Base-by-base conservation (phyloP, 2,888 invertebrate species). In the Chymomyza procnemis region DNA sequence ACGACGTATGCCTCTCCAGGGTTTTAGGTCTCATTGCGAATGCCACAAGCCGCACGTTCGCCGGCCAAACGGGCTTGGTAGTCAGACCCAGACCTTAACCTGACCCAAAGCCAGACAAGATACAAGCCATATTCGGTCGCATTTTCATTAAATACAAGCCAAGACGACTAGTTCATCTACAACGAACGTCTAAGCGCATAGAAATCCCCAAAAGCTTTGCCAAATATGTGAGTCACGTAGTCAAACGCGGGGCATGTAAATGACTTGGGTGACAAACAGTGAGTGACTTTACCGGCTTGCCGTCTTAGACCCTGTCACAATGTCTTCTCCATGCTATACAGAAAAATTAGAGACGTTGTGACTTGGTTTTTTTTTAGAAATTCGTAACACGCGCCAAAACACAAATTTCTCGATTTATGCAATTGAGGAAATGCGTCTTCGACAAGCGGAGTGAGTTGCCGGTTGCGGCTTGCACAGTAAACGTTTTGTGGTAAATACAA, bases 331-430 rank as follows among this genome's bases (percentile, higher is more conserved):
- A 70, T 18, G 52, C 48, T 48, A 16, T 66, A 71, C 64, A 19
- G 60, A 50, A 56, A 66, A 67, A 72, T 74, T 73, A 69, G 70
- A 67, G 68, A 72, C 66, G 64, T 41, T 60, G 62, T 58, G 50
- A 62, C 66, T 70, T 64, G 69, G 61, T 67, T 66, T 75, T 81
- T 85, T 26, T 75, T 81, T 85, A 6, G 73, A 58, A 68, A 83
- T 83, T 81, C 82, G 78, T 85, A 71, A 79, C 82, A 83, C 82
- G 82, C 82, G 85, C 87, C 85, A 78, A 76, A 76, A 73, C 76
- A 86, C 76, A 87, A 87, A 81, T 86, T 83, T 83, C 26, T 87
- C 85, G 85, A 85, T 86, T 87, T 87, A 85, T 87, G 87, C 82
- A 86, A 83, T 83, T 83, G 87, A 85, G 87, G 79, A 83, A 83